Evolutionary conservation across 2,797 vertebrate genomes (phyloP).

Genomic region (Melopsittacus undulatus): DNA sequence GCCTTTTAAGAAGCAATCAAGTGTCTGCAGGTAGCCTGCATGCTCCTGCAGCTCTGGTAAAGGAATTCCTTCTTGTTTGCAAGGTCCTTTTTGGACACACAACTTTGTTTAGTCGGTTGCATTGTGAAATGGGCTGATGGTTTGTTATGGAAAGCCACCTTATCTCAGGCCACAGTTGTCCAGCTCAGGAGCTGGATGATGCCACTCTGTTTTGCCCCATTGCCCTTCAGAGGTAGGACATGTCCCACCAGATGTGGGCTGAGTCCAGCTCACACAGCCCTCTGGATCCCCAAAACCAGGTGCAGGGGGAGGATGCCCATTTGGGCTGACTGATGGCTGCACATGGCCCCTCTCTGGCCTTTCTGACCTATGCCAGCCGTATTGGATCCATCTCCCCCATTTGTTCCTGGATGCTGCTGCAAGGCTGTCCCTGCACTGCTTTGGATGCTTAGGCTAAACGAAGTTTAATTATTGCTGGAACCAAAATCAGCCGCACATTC

Average conservation of each 20-base stretch:
- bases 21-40: not conserved
- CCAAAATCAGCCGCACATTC: not conserved
- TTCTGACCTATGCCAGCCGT: not conserved
- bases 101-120: not conserved
- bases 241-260: not conserved
- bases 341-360: not conserved
- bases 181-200: not conserved
- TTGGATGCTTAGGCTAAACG: not conserved
- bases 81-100: not conserved
- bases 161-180: not conserved
- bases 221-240: not conserved
- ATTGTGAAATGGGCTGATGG: not conserved
- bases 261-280: not conserved
- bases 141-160: not conserved
- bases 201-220: accelerated
- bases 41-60: not conserved
- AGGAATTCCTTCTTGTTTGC: not conserved
- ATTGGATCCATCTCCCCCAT: accelerated
- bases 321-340: not conserved
- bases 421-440: not conserved
- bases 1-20: not conserved
- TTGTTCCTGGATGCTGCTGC: not conserved
- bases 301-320: accelerated
- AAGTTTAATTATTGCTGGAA: not conserved
- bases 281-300: not conserved